Evolutionary conservation across 2,797 vertebrate genomes (phyloP).

Genomic region (Ctenopoma kingsleyae): DNA sequence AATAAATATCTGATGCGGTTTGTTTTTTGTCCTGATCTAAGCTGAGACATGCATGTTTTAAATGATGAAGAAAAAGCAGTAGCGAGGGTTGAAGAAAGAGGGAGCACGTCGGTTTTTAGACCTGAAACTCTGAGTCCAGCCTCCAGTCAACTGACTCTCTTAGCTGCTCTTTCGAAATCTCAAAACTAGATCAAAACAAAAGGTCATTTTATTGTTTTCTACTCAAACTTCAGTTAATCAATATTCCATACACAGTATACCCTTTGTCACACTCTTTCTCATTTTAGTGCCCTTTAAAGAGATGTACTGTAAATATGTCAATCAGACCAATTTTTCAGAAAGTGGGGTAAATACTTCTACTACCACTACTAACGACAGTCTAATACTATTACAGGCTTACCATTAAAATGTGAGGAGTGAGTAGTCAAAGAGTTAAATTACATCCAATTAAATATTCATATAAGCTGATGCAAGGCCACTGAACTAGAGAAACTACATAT

Average conservation of each 20-base stretch:
- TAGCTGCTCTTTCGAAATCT: constrained; percentile 31
- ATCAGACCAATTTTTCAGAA: neutral
- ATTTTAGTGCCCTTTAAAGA: constrained; percentile 15
- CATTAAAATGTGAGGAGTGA: constrained; percentile 14
- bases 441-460: constrained; percentile 71
- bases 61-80: neutral
- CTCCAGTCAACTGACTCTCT: constrained; percentile 8
- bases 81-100: neutral
- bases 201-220: constrained; percentile 25
- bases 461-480: constrained; percentile 61
- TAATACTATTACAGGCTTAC: constrained; percentile 1
- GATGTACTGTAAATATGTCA: neutral
- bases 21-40: neutral
- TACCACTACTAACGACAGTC: neutral
- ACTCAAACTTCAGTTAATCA: constrained; percentile 9
- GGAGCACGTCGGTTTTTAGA: constrained; percentile 1
- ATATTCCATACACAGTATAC: neutral
- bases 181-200: constrained; percentile 12
- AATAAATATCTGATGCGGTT: too few relatives aligned
- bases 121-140: constrained; percentile 4
- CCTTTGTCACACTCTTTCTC: neutral
- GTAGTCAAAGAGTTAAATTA: constrained; percentile 52
- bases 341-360: neutral
- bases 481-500: constrained; percentile 54
- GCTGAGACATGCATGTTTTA: neutral